phyloP scores from a whole-genome alignment of 2,113 vertebrate species.

The Ochotona princeps region DNA sequence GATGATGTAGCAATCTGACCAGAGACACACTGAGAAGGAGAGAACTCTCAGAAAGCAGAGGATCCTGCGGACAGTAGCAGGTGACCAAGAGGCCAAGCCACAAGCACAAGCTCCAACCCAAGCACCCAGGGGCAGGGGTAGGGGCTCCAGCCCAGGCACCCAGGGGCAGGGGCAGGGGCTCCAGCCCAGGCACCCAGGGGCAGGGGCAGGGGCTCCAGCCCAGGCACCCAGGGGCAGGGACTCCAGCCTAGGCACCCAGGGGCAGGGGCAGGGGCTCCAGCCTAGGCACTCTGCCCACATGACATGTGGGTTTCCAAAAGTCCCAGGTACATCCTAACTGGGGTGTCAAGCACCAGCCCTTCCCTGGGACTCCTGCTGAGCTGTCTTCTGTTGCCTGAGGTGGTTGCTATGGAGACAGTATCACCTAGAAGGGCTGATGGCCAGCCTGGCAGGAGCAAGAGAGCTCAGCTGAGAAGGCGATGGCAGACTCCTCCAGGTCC shows the following conservation, averaged over 20 bases:
- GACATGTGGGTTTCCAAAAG: too few species aligned
- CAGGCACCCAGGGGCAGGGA: too few species aligned
- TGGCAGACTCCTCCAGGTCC: too few species aligned
- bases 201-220: too few species aligned
- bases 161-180: neutral
- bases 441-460: neutral
- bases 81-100: slow-evolving; percentile 39
- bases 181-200: too few species aligned
- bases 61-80: slow-evolving; percentile 48
- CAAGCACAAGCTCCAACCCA: neutral
- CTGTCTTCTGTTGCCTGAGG: neutral
- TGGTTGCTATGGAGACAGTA: accelerated
- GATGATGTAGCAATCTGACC: neutral
- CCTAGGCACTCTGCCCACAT: too few species aligned
- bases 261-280: too few species aligned
- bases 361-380: neutral
- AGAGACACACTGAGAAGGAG: neutral
- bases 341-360: neutral
- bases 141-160: neutral
- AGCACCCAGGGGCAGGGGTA: too few species aligned
- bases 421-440: neutral
- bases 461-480: too few species aligned
- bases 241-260: too few species aligned
- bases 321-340: too few species aligned
- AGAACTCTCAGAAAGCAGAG: slow-evolving; percentile 15